Conservation (phyloP, 2,797 vertebrate species). For the Nasua narica region DNA sequence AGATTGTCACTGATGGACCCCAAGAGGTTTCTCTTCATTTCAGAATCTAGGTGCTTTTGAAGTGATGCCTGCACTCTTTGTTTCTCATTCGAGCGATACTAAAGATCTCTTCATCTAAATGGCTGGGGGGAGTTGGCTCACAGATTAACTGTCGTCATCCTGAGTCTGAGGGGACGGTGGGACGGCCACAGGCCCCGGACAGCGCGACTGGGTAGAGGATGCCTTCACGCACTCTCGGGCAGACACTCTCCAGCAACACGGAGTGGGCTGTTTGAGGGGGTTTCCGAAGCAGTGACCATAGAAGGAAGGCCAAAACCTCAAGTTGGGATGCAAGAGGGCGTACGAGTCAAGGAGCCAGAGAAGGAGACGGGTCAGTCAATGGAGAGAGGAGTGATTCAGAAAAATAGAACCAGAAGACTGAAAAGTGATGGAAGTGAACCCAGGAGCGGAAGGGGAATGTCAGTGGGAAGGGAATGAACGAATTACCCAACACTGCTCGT, state of each 20-base stretch:
- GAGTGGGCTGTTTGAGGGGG: neutral
- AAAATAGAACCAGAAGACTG: neutral
- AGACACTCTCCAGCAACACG: neutral
- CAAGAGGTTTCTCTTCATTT: slow-evolving; percentile 39
- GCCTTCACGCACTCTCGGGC: neutral
- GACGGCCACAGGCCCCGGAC: neutral
- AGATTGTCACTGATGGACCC: too few relatives aligned
- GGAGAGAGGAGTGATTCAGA: neutral
- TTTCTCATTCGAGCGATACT: slow-evolving; percentile 29
- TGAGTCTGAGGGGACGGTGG: neutral
- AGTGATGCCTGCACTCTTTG: neutral
- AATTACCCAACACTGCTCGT: neutral
- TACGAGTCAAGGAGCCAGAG: neutral
- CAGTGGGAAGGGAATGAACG: neutral
- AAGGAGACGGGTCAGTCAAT: neutral
- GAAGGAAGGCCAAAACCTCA: neutral
- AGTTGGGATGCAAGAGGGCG: neutral
- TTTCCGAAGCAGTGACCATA: neutral
- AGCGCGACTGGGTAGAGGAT: neutral
- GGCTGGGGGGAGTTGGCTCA: slow-evolving; percentile 11
- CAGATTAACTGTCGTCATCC: neutral
- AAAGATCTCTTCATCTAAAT: slow-evolving; percentile 61
- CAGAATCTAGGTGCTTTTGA: neutral
- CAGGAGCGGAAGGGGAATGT: too few relatives aligned
- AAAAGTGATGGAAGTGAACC: neutral